A percentile compares a stretch with the other conserved stretches of the same genome.
Evolutionary conservation across 2,113 vertebrate genomes (phyloP).

Genomic region (Gnathonemus longibarbis): DNA sequence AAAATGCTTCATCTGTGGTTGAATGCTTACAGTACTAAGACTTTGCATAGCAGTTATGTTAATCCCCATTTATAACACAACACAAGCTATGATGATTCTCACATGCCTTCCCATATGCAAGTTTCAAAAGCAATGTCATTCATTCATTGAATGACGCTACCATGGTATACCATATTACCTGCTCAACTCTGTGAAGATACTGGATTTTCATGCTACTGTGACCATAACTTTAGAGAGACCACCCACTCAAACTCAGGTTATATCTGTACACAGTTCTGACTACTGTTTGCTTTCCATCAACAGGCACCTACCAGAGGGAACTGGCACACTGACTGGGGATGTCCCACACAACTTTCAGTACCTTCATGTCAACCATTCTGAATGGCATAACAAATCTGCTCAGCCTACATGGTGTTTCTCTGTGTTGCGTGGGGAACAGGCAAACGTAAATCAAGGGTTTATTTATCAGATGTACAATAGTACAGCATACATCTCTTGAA

Average conservation of each 20-base stretch:
- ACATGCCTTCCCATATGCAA: background rate
- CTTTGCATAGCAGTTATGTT: background rate
- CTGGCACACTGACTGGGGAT: background rate
- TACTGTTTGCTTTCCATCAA: background rate
- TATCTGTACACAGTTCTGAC: background rate
- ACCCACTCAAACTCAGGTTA: background rate
- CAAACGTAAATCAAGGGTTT: background rate
- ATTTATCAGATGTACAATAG: background rate
- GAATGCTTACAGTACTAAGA: no score
- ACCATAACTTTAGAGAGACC: background rate
- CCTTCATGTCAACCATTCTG: background rate
- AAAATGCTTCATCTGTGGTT: no score
- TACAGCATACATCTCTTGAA: background rate
- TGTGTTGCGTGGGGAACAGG: background rate
- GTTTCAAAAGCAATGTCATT: background rate
- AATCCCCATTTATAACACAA: background rate
- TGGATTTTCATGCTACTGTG: background rate
- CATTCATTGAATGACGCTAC: background rate
- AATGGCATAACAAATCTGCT: background rate
- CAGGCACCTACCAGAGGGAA: background rate
- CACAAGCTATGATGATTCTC: background rate
- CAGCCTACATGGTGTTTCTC: background rate
- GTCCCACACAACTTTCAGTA: background rate
- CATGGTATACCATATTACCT: background rate
- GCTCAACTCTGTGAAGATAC: background rate